phyloP scores from a whole-genome alignment of 35 echinoderm and acorn worm species.

The Ptychodera flava region DNA sequence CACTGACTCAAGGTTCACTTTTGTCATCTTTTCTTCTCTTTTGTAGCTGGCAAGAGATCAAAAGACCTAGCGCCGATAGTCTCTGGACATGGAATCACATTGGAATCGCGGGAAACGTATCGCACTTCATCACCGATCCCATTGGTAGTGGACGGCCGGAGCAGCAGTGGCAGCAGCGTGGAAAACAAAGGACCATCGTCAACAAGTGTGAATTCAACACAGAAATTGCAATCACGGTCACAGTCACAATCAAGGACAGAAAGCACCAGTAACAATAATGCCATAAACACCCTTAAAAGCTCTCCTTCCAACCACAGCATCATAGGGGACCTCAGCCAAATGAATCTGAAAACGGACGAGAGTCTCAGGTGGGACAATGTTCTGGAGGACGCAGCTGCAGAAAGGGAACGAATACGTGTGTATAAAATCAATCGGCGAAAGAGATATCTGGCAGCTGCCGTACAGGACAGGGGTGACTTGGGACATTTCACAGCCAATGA shows the following conservation, averaged over 20 bases:
- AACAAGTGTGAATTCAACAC: not conserved
- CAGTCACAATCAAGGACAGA: not conserved
- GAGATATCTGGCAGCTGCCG: conserved; percentile 65
- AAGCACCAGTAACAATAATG: not conserved
- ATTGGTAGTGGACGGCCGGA: not conserved
- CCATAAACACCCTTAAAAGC: not conserved
- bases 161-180: not conserved
- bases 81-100: not conserved
- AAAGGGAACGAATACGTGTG: conserved; percentile 57
- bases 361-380: conserved; percentile 81
- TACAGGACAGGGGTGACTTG: conserved; percentile 24
- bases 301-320: not conserved
- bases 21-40: not conserved
- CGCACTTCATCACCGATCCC: not conserved
- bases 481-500: not conserved
- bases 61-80: not conserved
- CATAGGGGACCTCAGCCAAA: not conserved
- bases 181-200: not conserved
- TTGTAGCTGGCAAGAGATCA: not conserved
- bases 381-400: conserved; percentile 62
- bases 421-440: conserved; percentile 96
- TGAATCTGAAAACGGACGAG: conserved; percentile 39
- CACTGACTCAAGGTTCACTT: too few relatives aligned
- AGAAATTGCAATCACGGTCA: not conserved
- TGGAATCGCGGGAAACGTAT: not conserved